Conservation (phyloP, 2,113 vertebrate species). For the Camelus bactrianus region DNA sequence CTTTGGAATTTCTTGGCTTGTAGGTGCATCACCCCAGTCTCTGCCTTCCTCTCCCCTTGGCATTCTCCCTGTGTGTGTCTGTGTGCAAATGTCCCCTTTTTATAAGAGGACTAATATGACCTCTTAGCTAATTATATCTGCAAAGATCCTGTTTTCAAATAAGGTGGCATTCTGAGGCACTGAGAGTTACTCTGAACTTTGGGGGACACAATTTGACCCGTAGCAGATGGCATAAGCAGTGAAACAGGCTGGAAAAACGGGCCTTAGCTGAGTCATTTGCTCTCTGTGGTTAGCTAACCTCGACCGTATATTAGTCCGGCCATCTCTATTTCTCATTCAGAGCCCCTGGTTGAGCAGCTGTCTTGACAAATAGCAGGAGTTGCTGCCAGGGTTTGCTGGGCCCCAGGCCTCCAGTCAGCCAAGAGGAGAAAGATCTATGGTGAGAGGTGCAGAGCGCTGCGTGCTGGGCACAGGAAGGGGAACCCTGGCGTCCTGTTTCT, state of each 20-base stretch:
- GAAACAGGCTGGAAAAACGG: background rate
- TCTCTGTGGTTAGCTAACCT: background rate
- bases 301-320: background rate
- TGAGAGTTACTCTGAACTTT: background rate
- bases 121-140: background rate
- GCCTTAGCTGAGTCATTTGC: background rate
- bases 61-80: background rate
- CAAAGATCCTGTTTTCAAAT: background rate
- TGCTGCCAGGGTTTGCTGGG: background rate
- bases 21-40: background rate
- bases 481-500: background rate
- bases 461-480: background rate
- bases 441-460: too few species aligned
- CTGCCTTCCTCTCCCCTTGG: background rate
- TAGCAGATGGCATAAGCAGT: background rate
- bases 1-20: background rate
- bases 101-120: background rate
- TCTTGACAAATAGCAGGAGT: background rate
- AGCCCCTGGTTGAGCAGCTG: background rate
- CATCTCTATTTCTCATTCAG: background rate
- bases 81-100: background rate
- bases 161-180: background rate
- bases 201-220: background rate
- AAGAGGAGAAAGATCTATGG: background rate
- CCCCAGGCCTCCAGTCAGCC: background rate